A percentile compares a stretch with the other conserved stretches of the same genome.
These are phyloP conservation scores for Chitala chitala DNA, from an alignment of 2,113 vertebrate species.

Conservation along the genomic window DNA sequence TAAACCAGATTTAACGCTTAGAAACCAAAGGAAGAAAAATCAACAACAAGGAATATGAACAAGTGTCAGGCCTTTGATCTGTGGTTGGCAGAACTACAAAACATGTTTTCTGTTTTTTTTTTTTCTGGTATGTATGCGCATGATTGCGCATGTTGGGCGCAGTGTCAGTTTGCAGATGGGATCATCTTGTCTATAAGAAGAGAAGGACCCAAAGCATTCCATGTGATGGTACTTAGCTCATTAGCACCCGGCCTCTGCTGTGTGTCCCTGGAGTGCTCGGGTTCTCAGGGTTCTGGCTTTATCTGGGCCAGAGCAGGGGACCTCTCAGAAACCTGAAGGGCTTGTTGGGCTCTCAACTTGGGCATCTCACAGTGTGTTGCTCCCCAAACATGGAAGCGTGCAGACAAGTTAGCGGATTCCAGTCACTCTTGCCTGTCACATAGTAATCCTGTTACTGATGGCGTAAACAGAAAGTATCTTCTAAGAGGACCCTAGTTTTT, in stretches of 20 bases:
- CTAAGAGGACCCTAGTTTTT: slow-evolving; percentile 32
- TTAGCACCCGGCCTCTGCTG: slow-evolving; percentile 41
- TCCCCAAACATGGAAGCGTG: slow-evolving; percentile 51
- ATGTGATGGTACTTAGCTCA: slow-evolving; percentile 34
- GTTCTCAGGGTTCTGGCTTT: slow-evolving; percentile 48
- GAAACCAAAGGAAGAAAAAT: slow-evolving; percentile 28
- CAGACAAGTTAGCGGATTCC: slow-evolving; percentile 63
- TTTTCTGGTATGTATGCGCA: slow-evolving; percentile 23
- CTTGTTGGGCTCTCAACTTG: slow-evolving; percentile 55
- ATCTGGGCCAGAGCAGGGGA: slow-evolving; percentile 61
- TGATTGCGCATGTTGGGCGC: slow-evolving; percentile 23
- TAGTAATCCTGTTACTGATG: slow-evolving; percentile 71
- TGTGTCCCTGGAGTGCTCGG: slow-evolving; percentile 35
- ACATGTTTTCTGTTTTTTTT: slow-evolving; percentile 26
- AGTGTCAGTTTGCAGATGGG: slow-evolving; percentile 21
- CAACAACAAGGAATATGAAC: slow-evolving; percentile 34
- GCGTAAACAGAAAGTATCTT: slow-evolving; percentile 59
- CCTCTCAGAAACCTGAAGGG: slow-evolving; percentile 57
- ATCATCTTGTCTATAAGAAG: slow-evolving; percentile 31
- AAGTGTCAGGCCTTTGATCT: slow-evolving; percentile 43
- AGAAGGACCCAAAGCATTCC: slow-evolving; percentile 31
- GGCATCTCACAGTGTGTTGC: slow-evolving; percentile 45
- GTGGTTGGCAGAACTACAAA: slow-evolving; percentile 33
- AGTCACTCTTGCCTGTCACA: slow-evolving; percentile 65
- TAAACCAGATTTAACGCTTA: slow-evolving; percentile 36